Conservation (phyloP, 2,113 vertebrate species). For the Gallinago paraguaiae region DNA sequence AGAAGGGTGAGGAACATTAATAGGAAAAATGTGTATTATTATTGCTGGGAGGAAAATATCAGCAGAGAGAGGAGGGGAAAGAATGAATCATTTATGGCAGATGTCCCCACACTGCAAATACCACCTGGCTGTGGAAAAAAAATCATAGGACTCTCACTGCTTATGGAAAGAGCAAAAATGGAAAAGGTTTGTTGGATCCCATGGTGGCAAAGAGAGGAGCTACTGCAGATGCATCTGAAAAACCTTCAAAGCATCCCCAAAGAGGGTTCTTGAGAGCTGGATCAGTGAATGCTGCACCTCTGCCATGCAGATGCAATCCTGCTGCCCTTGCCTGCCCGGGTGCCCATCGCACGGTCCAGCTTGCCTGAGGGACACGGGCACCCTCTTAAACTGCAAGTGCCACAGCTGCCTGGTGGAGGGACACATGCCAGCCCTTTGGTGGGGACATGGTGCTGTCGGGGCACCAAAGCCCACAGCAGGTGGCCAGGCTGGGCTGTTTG, state of each 20-base stretch:
- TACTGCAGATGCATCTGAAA: neutral
- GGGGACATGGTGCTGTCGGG: neutral
- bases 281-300: neutral
- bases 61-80: neutral
- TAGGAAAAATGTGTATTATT: neutral
- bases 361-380: neutral
- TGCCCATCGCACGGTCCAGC: accelerated
- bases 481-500: neutral
- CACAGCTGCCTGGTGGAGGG: neutral
- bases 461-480: accelerated
- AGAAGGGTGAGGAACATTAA: neutral
- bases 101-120: neutral
- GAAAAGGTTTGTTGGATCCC: neutral
- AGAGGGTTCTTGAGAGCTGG: neutral
- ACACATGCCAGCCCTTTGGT: neutral
- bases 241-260: neutral
- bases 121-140: neutral
- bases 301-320: accelerated
- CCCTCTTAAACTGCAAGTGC: neutral
- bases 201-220: neutral
- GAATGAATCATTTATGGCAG: constrained; percentile 34
- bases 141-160: neutral
- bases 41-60: neutral
- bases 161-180: neutral
- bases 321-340: neutral